phyloP scores from a whole-genome alignment of 35 echinoderm and acorn worm genomes.

The Patiria miniata region DNA sequence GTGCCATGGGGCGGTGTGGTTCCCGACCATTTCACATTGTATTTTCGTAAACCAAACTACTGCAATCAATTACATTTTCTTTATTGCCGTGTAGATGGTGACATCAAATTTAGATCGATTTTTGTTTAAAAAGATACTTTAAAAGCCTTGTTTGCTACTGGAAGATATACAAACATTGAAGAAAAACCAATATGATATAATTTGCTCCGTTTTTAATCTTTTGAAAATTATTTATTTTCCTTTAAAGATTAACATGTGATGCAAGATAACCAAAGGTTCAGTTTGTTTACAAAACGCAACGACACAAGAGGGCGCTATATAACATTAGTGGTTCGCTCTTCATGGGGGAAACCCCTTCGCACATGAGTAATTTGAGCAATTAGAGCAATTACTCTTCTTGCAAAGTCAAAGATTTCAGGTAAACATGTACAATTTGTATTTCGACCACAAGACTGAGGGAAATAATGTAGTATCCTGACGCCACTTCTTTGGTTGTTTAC shows the following conservation, averaged over 20 bases:
- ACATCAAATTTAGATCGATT: no score
- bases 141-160: neutral
- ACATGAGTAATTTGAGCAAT: no score
- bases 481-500: no score
- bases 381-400: no score
- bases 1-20: conserved; percentile 22
- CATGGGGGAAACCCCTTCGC: no score
- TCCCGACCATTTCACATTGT: neutral
- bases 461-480: no score
- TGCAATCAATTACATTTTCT: neutral
- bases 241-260: neutral
- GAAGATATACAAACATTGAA: neutral
- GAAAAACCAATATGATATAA: neutral
- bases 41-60: neutral
- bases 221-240: neutral
- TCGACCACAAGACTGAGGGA: no score
- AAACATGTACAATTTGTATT: no score
- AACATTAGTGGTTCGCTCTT: neutral
- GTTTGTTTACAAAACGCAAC: neutral
- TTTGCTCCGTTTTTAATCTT: neutral
- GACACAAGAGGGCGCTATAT: neutral
- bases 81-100: conserved; percentile 3
- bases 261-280: neutral
- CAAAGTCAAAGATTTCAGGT: no score
- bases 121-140: neutral